Base-by-base conservation (phyloP, 2,113 vertebrate species). In the Agapornis roseicollis region DNA sequence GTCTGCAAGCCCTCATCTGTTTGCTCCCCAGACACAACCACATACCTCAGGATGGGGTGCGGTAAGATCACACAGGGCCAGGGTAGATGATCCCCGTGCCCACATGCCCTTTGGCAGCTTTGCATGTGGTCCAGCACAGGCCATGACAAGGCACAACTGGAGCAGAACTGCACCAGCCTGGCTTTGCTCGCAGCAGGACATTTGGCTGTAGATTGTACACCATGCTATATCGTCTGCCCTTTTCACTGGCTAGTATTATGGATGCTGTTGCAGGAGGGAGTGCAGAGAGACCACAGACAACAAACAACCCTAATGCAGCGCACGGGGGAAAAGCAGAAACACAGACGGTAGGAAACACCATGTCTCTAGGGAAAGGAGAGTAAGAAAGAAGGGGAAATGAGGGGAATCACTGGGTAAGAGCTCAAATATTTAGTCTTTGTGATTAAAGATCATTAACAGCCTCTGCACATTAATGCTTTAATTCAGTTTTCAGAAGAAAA, bases 71-170 rank as follows among this genome's bases (percentile, higher is more conserved):
- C 3, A 1, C 20, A 14, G 17, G 10, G 11, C 17, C 42, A 37
- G 5, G 25, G 33, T 52, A 63, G 25, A 31, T 28, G 13, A 11
- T 81, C 22, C 17, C 18, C 6, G 3, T 0, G 1, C 28, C 65
- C 22, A 9, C 0, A 0, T 1, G 2, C 5, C 0, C 0, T 17
- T 37, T 6, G 19, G 23, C 9, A 17, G 19, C 11, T 47, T 11
- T 4, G 2, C 63, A 19, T 0, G 0, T 5, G 46, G 42, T 73
- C 64, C 44, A 66, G 58, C 39, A n/a, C 33, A 27, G 8, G 24
- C 31, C 33, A 4, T 6, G 33, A 15, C 0, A 1, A 61, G 56
- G 17, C 19, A 44, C 39, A 27, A 25, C 7, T 47, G 10, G 28
- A 25, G 11, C 44, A 70, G 27, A 68, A 73, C 25, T 3, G 4